A percentile compares a stretch with the other conserved stretches of the same genome.
These are phyloP conservation scores for Chaetops frenatus DNA, from an alignment of 2,113 vertebrate species.

Conservation along the genomic window DNA sequence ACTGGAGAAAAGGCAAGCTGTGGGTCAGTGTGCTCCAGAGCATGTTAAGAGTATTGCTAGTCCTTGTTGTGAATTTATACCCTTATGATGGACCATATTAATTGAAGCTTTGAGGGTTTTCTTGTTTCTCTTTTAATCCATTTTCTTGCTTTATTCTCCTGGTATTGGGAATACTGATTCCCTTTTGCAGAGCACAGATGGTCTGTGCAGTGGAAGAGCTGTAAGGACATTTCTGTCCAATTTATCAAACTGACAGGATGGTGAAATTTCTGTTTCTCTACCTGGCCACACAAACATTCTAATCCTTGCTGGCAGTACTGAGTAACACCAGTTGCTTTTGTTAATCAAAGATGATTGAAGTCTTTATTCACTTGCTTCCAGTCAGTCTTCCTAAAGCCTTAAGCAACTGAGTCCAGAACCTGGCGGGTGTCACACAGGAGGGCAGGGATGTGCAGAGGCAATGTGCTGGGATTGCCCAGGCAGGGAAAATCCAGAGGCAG, in stretches of 20 bases:
- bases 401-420: background rate
- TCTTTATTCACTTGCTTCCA: background rate
- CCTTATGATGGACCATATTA: background rate
- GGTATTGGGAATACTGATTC: accelerated
- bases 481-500: background rate
- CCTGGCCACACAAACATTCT: background rate
- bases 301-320: background rate
- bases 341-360: background rate
- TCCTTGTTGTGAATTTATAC: background rate
- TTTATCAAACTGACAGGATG: background rate
- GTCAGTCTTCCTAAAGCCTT: background rate
- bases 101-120: background rate
- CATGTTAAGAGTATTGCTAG: background rate
- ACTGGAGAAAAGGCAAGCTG: background rate
- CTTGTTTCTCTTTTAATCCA: background rate
- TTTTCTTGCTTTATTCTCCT: background rate
- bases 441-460: background rate
- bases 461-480: background rate
- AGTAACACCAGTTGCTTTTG: background rate
- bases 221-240: background rate
- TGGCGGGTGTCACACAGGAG: background rate
- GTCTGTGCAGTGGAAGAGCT: background rate
- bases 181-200: background rate
- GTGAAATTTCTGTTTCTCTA: background rate
- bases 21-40: background rate